phyloP scores from a whole-genome alignment of 2,888 invertebrate genomes.

The Aphodius sticticus region DNA sequence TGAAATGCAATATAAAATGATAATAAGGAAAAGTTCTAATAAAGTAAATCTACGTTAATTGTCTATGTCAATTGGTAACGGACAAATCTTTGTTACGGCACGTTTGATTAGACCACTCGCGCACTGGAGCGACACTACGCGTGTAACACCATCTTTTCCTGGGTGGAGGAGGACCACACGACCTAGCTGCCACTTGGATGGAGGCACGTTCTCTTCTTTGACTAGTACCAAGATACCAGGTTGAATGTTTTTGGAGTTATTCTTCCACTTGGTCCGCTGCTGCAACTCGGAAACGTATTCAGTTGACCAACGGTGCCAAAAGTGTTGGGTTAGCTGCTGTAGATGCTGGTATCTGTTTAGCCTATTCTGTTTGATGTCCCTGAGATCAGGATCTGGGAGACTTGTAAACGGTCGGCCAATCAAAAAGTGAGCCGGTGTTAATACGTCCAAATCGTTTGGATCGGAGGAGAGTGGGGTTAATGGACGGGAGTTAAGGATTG shows the following conservation, averaged over 20 bases:
- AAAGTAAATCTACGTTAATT: conserved; percentile 12
- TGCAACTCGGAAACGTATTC: conserved; percentile 48
- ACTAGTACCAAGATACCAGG: not conserved
- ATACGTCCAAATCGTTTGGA: conserved; percentile 45
- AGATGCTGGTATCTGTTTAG: conserved; percentile 44
- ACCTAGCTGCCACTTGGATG: conserved; percentile 17
- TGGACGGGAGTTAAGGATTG: conserved; percentile 50
- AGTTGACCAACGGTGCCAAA: conserved; percentile 44
- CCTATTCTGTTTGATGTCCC: conserved; percentile 36
- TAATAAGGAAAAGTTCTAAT: not conserved
- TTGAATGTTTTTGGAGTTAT: not conserved
- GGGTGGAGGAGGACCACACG: conserved; percentile 15
- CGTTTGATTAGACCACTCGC: conserved; percentile 8
- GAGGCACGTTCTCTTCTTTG: conserved; percentile 17
- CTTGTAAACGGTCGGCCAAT: conserved; percentile 43
- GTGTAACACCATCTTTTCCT: conserved; percentile 20
- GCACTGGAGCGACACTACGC: conserved; percentile 23
- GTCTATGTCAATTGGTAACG: conserved; percentile 10
- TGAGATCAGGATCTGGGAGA: conserved; percentile 40
- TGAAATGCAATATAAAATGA: conserved; percentile 7
- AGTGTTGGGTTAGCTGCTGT: conserved; percentile 44
- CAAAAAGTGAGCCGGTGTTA: too few relatives aligned
- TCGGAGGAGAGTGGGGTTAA: conserved; percentile 45
- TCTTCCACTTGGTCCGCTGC: conserved; percentile 38
- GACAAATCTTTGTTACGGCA: conserved; percentile 11